These are phyloP conservation scores for Acanthococcus lagerstroemiae DNA, from an alignment of 2,888 invertebrate genomes.

Conservation along the genomic window DNA sequence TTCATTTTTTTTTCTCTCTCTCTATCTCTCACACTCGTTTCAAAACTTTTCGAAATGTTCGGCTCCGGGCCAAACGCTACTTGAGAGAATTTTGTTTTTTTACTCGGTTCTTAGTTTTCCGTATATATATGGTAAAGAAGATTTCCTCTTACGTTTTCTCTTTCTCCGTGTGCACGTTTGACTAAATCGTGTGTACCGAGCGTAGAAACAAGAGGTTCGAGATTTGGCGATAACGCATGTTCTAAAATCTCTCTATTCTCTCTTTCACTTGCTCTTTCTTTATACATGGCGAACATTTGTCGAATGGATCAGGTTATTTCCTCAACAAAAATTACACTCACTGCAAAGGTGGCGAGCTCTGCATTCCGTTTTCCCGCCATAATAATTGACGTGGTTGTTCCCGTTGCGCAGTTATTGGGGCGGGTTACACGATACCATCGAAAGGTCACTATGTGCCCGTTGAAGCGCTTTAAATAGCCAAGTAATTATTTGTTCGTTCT, in stretches of 20 bases:
- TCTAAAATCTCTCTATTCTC: too few relatives aligned
- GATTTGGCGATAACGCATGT: neutral
- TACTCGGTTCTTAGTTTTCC: neutral
- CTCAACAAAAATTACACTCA: neutral
- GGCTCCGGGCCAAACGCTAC: neutral
- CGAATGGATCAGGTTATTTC: neutral
- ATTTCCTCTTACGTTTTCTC: neutral
- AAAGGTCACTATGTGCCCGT: too few relatives aligned
- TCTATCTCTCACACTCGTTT: neutral
- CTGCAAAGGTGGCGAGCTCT: too few relatives aligned
- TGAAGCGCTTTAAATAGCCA: too few relatives aligned
- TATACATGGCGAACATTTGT: neutral
- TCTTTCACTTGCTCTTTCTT: neutral
- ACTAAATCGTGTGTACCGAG: neutral
- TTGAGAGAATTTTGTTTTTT: neutral
- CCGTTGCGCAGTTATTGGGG: too few relatives aligned
- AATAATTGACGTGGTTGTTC: too few relatives aligned
- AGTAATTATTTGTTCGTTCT: too few relatives aligned
- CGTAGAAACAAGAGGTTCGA: neutral
- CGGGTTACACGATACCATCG: too few relatives aligned
- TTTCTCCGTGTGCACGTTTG: too few relatives aligned
- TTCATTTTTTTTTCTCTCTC: neutral
- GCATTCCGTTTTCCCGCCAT: too few relatives aligned
- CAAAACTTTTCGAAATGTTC: neutral
- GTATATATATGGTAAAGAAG: neutral